Base-by-base conservation (phyloP, 2,888 invertebrate genomes). In the Xestia c-nigrum region DNA sequence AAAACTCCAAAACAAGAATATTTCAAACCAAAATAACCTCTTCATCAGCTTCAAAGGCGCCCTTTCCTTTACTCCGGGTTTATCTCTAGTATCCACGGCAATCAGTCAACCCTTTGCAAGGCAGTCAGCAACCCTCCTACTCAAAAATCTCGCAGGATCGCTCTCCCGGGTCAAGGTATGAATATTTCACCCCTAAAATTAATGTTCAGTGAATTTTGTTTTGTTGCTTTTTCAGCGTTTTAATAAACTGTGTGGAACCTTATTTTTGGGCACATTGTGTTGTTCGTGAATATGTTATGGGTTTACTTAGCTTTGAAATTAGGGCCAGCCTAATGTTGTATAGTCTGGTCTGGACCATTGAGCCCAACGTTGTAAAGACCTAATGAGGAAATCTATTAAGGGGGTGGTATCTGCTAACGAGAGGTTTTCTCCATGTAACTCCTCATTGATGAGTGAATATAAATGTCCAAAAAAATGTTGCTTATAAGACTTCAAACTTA, bases 81-180 rank as follows among this genome's bases (percentile, higher is more conserved):
- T 80, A 85, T 73, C 83, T 73, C 47, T 31, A 46, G 24, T 75
- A 69, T 82, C 72, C 74, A 31, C 24, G 74, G 72, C 68, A 73
- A 85, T 80, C 74, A 73, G 70, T 74, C 85, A 80, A 63, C 68
- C 74, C 38, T 77, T 66, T 65, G 59, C 68, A 9, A 46, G 50
- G 50, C 12, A 76, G 67, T 85, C 80, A 83, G 83, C 76, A 43
- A 52, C 71, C 50, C 46, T 65, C 50, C 68, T 19, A 31, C 70
- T 24, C 61, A 72, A 80, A 72, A 80, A 71, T 78, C 70, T 64
- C 61, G 46, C 74, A 52, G 16, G 67, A 74, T 68, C 40, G 64
- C 40, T 47, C 47, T 12, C 21, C 40, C 38, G 68, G 69, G 70
- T 78, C 70, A 72, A 69, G 46, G 61, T 55, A 69, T 52, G 61